phyloP scores from a whole-genome alignment of 2,113 vertebrate genomes.

The Daubentonia madagascariensis region DNA sequence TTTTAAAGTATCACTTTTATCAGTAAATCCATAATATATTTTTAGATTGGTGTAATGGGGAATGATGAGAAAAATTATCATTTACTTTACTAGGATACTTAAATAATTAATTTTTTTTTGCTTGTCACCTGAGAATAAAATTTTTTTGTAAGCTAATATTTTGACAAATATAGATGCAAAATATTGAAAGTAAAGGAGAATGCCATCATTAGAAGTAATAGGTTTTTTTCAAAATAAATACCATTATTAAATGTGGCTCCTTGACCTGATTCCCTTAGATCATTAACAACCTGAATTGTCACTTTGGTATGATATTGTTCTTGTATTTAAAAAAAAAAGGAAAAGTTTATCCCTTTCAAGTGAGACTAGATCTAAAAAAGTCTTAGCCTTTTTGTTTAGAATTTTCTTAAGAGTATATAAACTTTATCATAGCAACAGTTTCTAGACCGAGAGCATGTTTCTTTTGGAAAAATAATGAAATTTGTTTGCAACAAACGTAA shows the following conservation, averaged over 20 bases:
- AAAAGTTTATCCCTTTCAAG: background rate
- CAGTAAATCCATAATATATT: background rate
- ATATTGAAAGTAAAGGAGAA: background rate
- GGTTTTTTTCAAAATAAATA: background rate
- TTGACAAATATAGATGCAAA: background rate
- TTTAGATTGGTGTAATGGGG: background rate
- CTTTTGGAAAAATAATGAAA: constrained; percentile 26
- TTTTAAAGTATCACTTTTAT: constrained; percentile 8
- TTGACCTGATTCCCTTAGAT: background rate
- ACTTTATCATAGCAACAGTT: background rate
- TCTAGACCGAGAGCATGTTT: background rate
- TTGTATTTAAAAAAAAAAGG: background rate
- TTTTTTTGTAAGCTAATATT: background rate
- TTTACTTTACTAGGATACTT: background rate
- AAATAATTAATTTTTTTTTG: background rate
- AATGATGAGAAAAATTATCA: background rate
- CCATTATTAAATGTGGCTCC: background rate
- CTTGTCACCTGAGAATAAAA: too few relatives aligned
- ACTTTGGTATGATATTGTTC: background rate
- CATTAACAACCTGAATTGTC: background rate
- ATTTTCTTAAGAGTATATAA: background rate
- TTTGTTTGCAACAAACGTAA: background rate
- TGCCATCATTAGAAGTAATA: background rate
- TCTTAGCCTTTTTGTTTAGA: background rate
- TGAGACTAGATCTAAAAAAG: background rate